Base-by-base conservation (phyloP, 2,888 invertebrate genomes). In the Mimas tiliae region DNA sequence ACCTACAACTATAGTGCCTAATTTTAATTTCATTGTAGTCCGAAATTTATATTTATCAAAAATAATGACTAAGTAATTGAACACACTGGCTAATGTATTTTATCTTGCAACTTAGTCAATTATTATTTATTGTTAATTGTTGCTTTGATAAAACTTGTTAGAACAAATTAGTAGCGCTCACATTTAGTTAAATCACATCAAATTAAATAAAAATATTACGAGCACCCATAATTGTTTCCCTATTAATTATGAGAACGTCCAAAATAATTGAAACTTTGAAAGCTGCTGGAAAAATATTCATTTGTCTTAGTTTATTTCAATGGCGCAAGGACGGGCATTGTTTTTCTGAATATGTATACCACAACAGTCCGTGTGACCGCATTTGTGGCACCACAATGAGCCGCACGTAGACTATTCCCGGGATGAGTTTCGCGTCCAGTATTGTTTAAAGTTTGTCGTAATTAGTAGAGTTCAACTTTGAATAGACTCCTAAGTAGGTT, bases 381-480 rank as follows among this genome's bases (percentile, higher is more conserved):
- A 89, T 91, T 92, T 87, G 88, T 83, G 85, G 85, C 77, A 76
- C 82, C 83, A 92, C 92, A 92, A 92, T 92, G 89, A 90, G 82
- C 87, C 82, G 81, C 83, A 81, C 84, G 84, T 86, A 83, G 87
- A 87, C 89, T 88, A 86, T 89, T 87, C 90, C 85, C 85, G 86
- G 89, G 89, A 90, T 90, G 91, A 92, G 91, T 91, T 92, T 90
- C 84, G 85, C 86, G 91, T 91, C 91, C 91, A 91, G 91, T 91
- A 93, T 93, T 93, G 92, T 93, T 93, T 89, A 91, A 92, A 93
- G 91, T 92, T 93, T 89, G 91, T 90, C 88, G 90, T 93, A 93
- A 93, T 93, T 93, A 93, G 91, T 90, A 87, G 85, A 90, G 90
- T 90, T 91, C 84, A 83, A 79, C 82, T 81, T 80, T 92, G 90